Conservation (phyloP, 2,113 vertebrate species). For the Ctenomys sociabilis region DNA sequence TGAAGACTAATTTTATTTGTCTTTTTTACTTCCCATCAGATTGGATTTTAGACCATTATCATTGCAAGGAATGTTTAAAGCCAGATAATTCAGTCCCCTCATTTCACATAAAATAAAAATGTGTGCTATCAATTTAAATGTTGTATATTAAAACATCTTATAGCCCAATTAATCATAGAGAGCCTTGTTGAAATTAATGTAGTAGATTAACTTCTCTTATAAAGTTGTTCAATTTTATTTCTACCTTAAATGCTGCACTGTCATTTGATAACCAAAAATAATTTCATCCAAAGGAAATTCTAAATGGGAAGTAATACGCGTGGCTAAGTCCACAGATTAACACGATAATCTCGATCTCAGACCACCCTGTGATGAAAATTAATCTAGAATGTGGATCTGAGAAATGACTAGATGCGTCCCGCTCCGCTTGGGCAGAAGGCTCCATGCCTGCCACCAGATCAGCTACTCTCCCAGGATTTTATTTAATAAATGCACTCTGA, state of each 20-base stretch:
- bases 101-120: background rate
- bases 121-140: background rate
- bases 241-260: background rate
- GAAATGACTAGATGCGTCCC: conserved; percentile 41
- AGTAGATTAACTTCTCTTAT: background rate
- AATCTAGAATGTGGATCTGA: conserved; percentile 68
- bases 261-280: conserved; percentile 58
- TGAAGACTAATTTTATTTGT: background rate
- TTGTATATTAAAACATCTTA: background rate
- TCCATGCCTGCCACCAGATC: conserved; percentile 67
- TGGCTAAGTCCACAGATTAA: conserved; percentile 55
- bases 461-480: background rate
- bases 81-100: background rate
- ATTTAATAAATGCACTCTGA: background rate
- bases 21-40: background rate
- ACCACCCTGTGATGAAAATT: conserved; percentile 61
- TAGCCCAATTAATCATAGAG: background rate
- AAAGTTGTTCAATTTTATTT: conserved; percentile 47
- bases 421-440: background rate
- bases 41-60: background rate
- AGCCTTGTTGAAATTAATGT: background rate
- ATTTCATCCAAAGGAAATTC: conserved; percentile 46
- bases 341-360: conserved; percentile 77
- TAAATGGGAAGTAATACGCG: conserved; percentile 47
- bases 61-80: background rate